Base-by-base conservation (phyloP, 2,888 invertebrate genomes). In the Bhutanitis thaidina region DNA sequence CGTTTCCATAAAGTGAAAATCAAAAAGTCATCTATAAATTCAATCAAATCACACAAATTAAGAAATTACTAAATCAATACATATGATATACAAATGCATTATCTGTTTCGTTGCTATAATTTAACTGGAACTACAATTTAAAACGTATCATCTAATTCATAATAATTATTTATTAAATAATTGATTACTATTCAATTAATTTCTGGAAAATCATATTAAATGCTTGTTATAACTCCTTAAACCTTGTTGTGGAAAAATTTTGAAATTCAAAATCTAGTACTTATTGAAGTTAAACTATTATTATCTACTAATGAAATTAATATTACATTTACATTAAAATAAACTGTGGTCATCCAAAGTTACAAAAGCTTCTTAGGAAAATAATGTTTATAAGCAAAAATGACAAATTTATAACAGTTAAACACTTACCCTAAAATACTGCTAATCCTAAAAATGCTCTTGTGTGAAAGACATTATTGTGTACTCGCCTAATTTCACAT, bases 381-480 rank as follows among this genome's bases (percentile, higher is more conserved):
- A 12, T 12, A 32, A n/a, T n/a, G 27, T 41, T 13, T 10, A 20
- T 48, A 15, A 36, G 12, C 32, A 29, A 27, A 12, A 32, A 7
- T 41, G 41, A 35, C 41, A n/a, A 34, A 32, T 43, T 48, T 45
- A n/a, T 46, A 38, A 49, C n/a, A 35, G 40, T 50, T 34, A 39
- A 49, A 43, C 9, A 30, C 53, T 53, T 55, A 58, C 38, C 39
- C 56, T 58, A 58, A 59, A 61, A 59, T 61, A 61, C 55, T 55
- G 60, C 50, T 59, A 59, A 49, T 53, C 43, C 36, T 55, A 57
- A 53, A 61, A 62, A 61, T 61, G 57, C 56, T 52, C 54, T 61
- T 61, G 58, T 59, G 61, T 59, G 61, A 56, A 59, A 58, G 57
- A 61, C 58, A 56, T 49, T 41, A 46, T 56, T 47, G 43, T 56